Evolutionary conservation across 2,888 invertebrate species (phyloP).

Genomic region (Mimas tiliae): DNA sequence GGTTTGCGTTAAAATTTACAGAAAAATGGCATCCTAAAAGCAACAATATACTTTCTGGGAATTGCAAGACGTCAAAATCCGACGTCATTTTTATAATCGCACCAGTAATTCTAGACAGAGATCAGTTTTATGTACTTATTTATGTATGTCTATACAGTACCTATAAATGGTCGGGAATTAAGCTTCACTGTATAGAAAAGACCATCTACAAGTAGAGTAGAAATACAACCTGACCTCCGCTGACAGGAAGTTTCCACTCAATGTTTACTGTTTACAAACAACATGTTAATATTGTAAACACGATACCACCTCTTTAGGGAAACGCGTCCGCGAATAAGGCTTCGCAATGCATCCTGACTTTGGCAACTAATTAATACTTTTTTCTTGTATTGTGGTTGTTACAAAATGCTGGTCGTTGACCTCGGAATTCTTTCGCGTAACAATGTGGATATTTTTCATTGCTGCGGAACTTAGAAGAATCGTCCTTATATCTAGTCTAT

Average conservation of each 20-base stretch:
- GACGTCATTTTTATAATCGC: neutral
- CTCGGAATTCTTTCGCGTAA: neutral
- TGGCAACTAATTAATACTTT: slow-evolving; percentile 12
- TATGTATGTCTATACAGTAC: neutral
- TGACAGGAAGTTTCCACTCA: neutral
- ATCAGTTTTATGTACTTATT: neutral
- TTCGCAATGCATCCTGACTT: slow-evolving; percentile 14
- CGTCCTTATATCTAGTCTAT: neutral
- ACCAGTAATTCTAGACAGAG: neutral
- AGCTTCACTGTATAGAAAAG: neutral
- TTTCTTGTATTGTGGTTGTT: neutral
- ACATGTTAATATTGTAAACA: slow-evolving; percentile 14
- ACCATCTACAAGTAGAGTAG: slow-evolving; percentile 9
- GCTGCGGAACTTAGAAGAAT: neutral
- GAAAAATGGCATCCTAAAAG: neutral
- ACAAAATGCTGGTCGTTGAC: neutral
- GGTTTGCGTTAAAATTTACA: neutral
- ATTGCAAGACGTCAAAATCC: no score
- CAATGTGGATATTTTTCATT: neutral
- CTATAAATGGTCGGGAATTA: neutral
- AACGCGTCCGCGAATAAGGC: slow-evolving; percentile 11
- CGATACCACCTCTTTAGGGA: neutral
- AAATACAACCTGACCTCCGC: slow-evolving; percentile 13
- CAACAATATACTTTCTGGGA: no score
- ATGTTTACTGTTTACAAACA: slow-evolving; percentile 20